These are phyloP conservation scores for Apis laboriosa DNA, from an alignment of 1,140 invertebrate species.

Conservation along the genomic window DNA sequence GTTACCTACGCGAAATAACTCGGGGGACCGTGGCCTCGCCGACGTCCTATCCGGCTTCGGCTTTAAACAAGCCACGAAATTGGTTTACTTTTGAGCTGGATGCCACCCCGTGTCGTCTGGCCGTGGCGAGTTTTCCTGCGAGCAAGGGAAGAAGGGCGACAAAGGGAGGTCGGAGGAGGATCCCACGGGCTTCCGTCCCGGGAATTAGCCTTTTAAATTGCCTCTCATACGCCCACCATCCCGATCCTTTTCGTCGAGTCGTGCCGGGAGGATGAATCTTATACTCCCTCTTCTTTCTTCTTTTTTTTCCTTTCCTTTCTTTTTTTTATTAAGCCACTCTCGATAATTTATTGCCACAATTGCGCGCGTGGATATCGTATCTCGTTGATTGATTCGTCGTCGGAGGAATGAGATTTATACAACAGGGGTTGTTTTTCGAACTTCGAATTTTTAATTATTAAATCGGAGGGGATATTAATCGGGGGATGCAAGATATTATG, in stretches of 20 bases:
- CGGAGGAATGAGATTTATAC: too few relatives aligned
- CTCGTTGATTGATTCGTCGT: too few relatives aligned
- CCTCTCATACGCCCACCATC: slow-evolving; percentile 67
- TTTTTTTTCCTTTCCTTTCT: too few relatives aligned
- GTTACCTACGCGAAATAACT: slow-evolving; percentile 81
- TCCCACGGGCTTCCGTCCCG: slow-evolving; percentile 63
- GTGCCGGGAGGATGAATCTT: not conserved
- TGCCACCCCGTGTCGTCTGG: slow-evolving; percentile 47
- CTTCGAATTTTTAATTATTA: too few relatives aligned
- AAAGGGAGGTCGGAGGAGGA: slow-evolving; percentile 22
- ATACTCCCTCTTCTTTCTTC: too few relatives aligned
- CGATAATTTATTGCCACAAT: too few relatives aligned
- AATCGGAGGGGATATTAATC: too few relatives aligned
- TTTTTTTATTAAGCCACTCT: not conserved
- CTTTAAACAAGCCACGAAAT: slow-evolving; percentile 81
- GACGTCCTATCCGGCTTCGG: slow-evolving; percentile 70
- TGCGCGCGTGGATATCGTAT: too few relatives aligned
- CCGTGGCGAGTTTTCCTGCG: slow-evolving; percentile 37
- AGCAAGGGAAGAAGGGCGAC: slow-evolving; percentile 50
- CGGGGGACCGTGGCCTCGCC: slow-evolving; percentile 71
- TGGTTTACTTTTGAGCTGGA: slow-evolving; percentile 77
- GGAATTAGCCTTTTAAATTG: slow-evolving; percentile 81
- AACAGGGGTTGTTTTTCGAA: too few relatives aligned
- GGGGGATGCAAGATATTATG: too few relatives aligned
- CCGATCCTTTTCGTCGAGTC: slow-evolving; percentile 7